Conservation (phyloP, 1,140 invertebrate genomes). For the Drosophila nigromelanica region DNA sequence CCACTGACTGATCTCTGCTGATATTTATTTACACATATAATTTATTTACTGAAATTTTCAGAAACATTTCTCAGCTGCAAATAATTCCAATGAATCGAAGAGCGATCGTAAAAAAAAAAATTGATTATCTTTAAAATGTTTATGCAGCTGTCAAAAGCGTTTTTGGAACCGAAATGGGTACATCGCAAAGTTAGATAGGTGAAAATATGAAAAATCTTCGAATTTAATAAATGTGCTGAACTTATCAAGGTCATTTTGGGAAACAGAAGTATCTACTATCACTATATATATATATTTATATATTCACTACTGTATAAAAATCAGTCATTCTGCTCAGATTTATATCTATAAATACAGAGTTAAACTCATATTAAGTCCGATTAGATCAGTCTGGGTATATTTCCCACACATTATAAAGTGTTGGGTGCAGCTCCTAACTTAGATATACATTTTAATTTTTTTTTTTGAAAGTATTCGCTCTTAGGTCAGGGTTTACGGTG, state of each 20-base stretch:
- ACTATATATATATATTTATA: too few species aligned
- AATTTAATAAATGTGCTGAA: too few species aligned
- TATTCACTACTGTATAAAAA: too few species aligned
- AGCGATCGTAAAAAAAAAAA: conserved; percentile 32
- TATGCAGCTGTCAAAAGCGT: conserved; percentile 43
- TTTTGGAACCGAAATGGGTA: conserved; percentile 4
- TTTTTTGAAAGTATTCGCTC: conserved; percentile 9
- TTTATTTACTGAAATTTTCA: conserved; percentile 41
- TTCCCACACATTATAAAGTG: background rate
- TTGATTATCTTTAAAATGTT: conserved; percentile 41
- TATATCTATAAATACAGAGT: too few species aligned
- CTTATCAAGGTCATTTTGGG: too few species aligned
- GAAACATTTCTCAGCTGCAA: conserved; percentile 13
- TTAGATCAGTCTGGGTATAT: background rate
- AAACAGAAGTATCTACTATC: too few species aligned
- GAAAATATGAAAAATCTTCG: background rate
- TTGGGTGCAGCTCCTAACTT: conserved; percentile 1
- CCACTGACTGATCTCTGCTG: conserved; percentile 21
- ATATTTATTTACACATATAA: conserved; percentile 46
- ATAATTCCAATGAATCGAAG: conserved; percentile 28
- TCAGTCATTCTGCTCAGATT: too few species aligned
- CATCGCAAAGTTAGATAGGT: background rate
- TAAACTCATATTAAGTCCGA: background rate
- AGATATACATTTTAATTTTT: too few species aligned
- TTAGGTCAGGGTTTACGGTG: conserved; percentile 15